Base-by-base conservation (phyloP, 2,888 invertebrate species). In the Coenonympha glycerion region DNA sequence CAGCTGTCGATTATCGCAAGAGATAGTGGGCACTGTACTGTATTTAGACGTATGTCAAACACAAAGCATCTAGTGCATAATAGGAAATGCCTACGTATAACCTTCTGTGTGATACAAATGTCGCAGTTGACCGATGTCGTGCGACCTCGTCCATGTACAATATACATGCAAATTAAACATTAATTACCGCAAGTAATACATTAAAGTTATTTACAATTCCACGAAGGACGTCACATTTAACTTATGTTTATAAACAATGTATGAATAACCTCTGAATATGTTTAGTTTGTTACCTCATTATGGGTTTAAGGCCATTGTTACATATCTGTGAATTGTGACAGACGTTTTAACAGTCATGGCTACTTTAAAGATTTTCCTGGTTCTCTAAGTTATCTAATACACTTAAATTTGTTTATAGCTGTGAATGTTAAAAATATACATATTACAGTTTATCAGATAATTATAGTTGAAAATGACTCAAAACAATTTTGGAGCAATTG, bases 111-210 rank as follows among this genome's bases (percentile, higher is more conserved):
- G 40, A 31, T 26, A 45, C 36, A 42, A 46, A 47, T 47, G 49
- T 50, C 49, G 34, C 34, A 31, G 53, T 39, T 36, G 49, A 40
- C 47, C 53, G 44, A 45, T 45, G 55, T 45, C 47, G 53, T 40
- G 47, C 33, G 52, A 49, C 55, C 53, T 55, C 53, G 52, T 13
- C 49, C 31, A 45, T 49, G 37, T 39, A 47, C 47, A 52, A 45
- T 49, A 33, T 39, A 47, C 47, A 52, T 50, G 50, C 47, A 49
- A 37, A 47, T 49, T 45, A 47, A 55, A 49, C 49, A 39, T 55
- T 52, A 55, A 55, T 52, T 52, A 55, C 47, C 6, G 28, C 37
- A 30, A 46, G 24, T 49, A 33, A 9, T 40, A 18, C n/a, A n/a
- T n/a, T 48, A 42, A 28, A 36, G 36, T 28, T 47, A 55, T 52